Evolutionary conservation across 2,113 vertebrate genomes (phyloP).

Genomic region (Brienomyrus longianalis): DNA sequence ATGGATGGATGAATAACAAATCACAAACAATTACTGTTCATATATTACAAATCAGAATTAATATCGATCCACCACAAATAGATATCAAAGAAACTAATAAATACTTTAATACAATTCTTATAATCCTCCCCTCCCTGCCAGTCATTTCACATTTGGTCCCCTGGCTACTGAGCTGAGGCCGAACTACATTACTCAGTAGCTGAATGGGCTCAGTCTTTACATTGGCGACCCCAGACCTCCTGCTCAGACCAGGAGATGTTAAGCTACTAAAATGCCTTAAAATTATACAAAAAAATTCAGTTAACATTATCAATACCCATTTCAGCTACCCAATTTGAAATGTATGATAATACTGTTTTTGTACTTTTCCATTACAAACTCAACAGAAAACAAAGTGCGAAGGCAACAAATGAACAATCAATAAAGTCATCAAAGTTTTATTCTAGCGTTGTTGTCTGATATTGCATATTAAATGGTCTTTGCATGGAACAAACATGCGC

Average conservation of each 20-base stretch:
- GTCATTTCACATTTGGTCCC: neutral
- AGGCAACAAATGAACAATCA: neutral
- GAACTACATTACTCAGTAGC: neutral
- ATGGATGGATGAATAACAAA: neutral
- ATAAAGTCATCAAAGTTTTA: neutral
- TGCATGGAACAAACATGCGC: neutral
- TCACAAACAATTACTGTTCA: neutral
- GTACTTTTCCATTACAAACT: neutral
- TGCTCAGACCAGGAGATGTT: neutral
- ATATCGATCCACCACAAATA: neutral
- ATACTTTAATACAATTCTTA: neutral
- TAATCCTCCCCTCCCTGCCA: neutral
- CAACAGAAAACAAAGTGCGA: no score
- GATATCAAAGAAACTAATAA: neutral
- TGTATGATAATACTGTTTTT: neutral
- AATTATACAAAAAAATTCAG: neutral
- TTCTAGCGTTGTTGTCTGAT: neutral
- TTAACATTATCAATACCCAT: neutral
- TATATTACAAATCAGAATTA: neutral
- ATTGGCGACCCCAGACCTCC: neutral
- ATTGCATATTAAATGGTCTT: neutral
- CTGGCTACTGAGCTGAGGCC: neutral
- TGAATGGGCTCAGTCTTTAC: neutral
- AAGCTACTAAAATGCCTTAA: neutral
- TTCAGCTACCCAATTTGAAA: neutral